phyloP scores from a whole-genome alignment of 2,113 vertebrate species.

The Corapipo altera region DNA sequence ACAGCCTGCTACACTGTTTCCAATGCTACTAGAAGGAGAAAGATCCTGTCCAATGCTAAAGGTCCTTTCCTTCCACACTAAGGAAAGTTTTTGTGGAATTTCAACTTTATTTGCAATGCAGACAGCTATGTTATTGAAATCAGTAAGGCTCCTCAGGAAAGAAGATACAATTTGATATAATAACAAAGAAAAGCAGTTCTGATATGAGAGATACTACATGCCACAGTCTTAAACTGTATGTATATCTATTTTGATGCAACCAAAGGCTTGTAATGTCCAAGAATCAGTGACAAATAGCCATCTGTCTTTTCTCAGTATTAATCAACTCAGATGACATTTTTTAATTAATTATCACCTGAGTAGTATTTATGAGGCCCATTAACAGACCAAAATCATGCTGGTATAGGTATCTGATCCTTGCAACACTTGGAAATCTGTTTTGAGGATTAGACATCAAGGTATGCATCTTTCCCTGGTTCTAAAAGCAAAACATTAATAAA shows the following conservation, averaged over 20 bases:
- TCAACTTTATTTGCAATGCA: background rate
- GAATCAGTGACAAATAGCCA: background rate
- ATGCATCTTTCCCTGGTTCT: background rate
- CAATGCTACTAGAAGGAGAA: background rate
- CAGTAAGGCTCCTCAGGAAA: background rate
- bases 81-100: background rate
- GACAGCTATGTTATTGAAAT: background rate
- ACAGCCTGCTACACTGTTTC: background rate
- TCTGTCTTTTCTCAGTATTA: background rate
- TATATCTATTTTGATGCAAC: background rate
- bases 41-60: background rate
- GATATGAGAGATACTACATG: background rate
- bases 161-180: background rate
- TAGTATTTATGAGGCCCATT: background rate
- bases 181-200: background rate
- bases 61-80: background rate
- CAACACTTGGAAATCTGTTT: background rate
- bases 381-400: background rate
- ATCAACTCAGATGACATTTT: background rate
- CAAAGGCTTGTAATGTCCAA: background rate
- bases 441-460: background rate
- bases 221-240: background rate
- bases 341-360: background rate
- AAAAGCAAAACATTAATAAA: background rate
- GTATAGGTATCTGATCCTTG: background rate